Base-by-base conservation (phyloP, 2,113 vertebrate species). In the Carollia perspicillata region DNA sequence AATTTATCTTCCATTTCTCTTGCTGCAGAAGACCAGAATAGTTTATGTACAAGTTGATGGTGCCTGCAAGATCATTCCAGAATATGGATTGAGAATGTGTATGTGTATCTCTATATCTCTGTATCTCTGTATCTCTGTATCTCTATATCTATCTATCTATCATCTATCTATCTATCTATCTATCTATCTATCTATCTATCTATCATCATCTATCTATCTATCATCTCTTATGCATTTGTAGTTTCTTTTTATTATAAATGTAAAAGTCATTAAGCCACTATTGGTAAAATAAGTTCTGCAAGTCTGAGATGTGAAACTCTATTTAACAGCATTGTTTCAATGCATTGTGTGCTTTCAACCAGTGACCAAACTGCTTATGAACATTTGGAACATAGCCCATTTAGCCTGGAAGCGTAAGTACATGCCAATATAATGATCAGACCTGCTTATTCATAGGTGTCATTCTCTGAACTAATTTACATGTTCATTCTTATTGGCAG, bases 371-470 rank as follows among this genome's bases (percentile, higher is more conserved):
- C 55, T 74, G 68, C 63, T 55, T 90, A 35, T 37, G 74, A 92
- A 86, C 84, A 86, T 94, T 83, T 92, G 83, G 92, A 95, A 87
- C 35, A 84, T 6, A 81, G 69, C 79, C 92, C 53, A 71, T 84
- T 88, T 93, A 97, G 90, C 51, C 51, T 84, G 55, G 84, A 80
- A 95, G 85, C 96, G 80, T 95, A 94, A 97, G 89, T 96, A 95
- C 91, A 51, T 88, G 44, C 51, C 90, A 92, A 35, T 90, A 55
- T 86, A 95, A 92, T 95, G 75, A 86, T 95, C 88, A 95, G 58
- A 77, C 55, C n/a, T 58, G 71, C 22, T 84, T 96, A 95, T 84
- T 95, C 55, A 8, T 30, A 77, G 84, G 90, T 89, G 12, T 72
- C 72, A 22, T 84, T 97, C 85, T 44, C 16, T 49, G 90, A 53